phyloP scores from a whole-genome alignment of 2,113 vertebrate genomes.

The Puntigrus tetrazona region DNA sequence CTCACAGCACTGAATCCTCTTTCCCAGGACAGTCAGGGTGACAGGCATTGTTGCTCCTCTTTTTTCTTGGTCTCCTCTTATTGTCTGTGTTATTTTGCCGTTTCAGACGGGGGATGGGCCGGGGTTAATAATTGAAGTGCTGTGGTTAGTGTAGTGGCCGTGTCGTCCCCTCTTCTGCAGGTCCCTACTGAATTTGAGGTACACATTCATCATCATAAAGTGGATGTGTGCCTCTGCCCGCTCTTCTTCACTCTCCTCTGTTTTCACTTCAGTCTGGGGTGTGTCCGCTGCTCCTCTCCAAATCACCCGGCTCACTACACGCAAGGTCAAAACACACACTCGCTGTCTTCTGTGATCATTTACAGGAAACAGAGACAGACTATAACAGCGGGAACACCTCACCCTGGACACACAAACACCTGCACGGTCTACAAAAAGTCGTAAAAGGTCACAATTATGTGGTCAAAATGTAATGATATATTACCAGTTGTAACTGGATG shows the following conservation, averaged over 20 bases:
- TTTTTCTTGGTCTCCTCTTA: constrained; percentile 27
- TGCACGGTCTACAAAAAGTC: no score
- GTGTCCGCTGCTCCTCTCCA: no score
- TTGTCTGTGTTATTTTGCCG: constrained; percentile 54
- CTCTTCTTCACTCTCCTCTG: constrained; percentile 10
- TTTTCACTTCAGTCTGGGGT: not conserved
- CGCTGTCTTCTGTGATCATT: constrained; percentile 26
- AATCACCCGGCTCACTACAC: no score
- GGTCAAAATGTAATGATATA: no score
- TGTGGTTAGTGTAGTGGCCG: constrained; percentile 45
- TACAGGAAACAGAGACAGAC: no score
- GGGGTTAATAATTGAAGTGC: constrained; percentile 54
- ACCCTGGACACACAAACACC: no score
- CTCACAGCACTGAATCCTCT: constrained; percentile 58
- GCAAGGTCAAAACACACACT: constrained; percentile 19
- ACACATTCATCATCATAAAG: constrained; percentile 43
- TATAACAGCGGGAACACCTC: no score
- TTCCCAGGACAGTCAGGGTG: constrained; percentile 56
- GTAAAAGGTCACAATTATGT: no score
- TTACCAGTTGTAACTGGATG: no score
- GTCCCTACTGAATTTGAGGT: constrained; percentile 33
- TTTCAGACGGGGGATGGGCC: constrained; percentile 38
- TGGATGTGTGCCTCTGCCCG: constrained; percentile 11
- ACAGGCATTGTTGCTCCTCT: constrained; percentile 59
- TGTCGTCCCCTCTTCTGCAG: constrained; percentile 17